Conservation (phyloP, 1,140 invertebrate genomes). For the Euura saliciscinereae region DNA sequence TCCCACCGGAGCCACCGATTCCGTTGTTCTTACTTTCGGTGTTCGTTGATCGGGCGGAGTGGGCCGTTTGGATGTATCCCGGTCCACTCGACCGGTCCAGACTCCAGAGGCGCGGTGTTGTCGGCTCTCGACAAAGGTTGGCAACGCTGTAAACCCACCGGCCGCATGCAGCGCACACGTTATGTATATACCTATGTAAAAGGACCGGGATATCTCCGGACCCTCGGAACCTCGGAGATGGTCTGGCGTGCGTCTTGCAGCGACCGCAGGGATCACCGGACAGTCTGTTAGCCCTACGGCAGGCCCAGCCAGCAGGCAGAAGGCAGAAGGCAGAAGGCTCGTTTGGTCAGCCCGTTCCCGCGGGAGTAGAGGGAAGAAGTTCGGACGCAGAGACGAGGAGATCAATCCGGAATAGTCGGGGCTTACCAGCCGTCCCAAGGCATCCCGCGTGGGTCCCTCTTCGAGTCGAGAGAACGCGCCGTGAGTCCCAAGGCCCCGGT, state of each 20-base stretch:
- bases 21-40: constrained; percentile 6
- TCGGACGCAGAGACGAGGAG: not conserved
- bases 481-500: constrained; percentile 31
- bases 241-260: not conserved
- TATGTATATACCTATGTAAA: not conserved
- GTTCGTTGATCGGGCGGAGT: not conserved
- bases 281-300: constrained; percentile 6
- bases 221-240: not conserved
- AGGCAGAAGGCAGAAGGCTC: not conserved
- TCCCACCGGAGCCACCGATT: not conserved
- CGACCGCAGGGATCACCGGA: not conserved
- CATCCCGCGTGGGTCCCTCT: not conserved
- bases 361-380: not conserved
- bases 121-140: constrained; percentile 3
- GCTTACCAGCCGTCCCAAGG: not conserved
- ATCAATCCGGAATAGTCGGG: constrained; percentile 1
- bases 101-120: not conserved
- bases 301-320: too few relatives aligned
- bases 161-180: too few relatives aligned
- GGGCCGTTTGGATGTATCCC: not conserved
- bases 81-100: not conserved
- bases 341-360: not conserved
- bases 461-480: constrained; percentile 17
- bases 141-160: not conserved
- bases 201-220: not conserved